These are phyloP conservation scores for Trachythela sp. DNA, from an alignment of 64 coral and sea anemone species.

Conservation along the genomic window DNA sequence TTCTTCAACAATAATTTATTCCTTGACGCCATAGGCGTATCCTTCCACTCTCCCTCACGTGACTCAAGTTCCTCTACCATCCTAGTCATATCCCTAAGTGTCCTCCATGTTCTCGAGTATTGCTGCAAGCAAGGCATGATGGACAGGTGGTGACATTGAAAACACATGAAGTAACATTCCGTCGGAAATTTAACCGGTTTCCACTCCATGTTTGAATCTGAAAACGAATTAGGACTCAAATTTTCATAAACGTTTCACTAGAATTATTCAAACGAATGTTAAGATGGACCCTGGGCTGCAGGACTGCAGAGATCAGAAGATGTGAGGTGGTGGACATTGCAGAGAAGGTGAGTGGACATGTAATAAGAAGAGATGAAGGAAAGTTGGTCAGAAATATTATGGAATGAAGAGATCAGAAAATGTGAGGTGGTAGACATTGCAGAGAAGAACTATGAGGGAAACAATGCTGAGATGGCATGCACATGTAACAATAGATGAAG, in stretches of 20 bases:
- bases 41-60: conserved; percentile 90
- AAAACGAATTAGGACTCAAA: neutral
- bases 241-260: neutral
- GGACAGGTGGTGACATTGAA: conserved; percentile 76
- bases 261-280: neutral
- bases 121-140: conserved; percentile 72
- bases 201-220: conserved; percentile 65
- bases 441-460: no score
- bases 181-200: conserved; percentile 85
- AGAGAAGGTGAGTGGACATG: no score
- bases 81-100: conserved; percentile 69
- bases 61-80: conserved; percentile 85
- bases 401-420: no score
- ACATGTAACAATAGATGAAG: no score
- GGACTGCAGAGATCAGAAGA: no score
- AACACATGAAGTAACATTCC: conserved; percentile 95
- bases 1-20: conserved; percentile 81
- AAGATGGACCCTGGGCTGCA: no score
- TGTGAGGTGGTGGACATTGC: no score
- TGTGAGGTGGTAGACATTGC: no score
- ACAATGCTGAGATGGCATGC: no score
- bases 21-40: conserved; percentile 73
- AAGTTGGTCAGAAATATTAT: no score
- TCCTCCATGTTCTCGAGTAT: conserved; percentile 65
- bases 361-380: no score